Percentiles rank a stretch among this genome's conserved stretches.
Evolutionary conservation across 2,797 vertebrate species (phyloP).

Genomic region (Rhincodon typus): DNA sequence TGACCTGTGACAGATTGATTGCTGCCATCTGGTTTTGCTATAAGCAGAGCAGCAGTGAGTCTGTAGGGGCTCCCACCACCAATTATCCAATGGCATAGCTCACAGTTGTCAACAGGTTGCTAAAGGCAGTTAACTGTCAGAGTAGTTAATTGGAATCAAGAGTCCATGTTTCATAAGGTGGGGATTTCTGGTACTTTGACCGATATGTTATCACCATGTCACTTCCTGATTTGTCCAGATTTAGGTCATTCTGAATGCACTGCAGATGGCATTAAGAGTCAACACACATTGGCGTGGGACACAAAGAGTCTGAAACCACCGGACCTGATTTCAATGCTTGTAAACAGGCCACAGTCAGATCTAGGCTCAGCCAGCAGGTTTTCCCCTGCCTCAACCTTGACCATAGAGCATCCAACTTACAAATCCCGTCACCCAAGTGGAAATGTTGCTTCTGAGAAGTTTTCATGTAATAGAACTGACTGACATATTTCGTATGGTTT

Average conservation of each 20-base stretch:
- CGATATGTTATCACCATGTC: background rate
- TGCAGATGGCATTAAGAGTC: background rate
- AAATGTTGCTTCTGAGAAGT: background rate
- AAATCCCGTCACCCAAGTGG: background rate
- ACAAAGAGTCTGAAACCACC: background rate
- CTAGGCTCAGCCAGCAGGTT: background rate
- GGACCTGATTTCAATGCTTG: background rate
- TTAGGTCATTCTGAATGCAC: background rate
- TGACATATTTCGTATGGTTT: background rate
- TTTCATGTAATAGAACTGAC: background rate
- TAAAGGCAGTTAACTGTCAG: background rate
- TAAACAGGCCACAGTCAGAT: background rate
- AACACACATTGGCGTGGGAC: background rate
- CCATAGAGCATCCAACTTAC: background rate
- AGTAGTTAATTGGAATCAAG: background rate
- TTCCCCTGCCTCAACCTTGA: background rate
- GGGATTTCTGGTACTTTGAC: background rate
- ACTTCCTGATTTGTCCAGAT: background rate
- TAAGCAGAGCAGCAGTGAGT: slow-evolving; percentile 5
- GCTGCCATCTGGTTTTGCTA: slow-evolving; percentile 4
- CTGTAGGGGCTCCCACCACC: background rate
- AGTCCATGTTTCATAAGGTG: background rate
- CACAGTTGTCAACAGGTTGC: background rate
- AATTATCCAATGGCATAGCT: background rate
- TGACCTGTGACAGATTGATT: slow-evolving; percentile 13